phyloP scores from a whole-genome alignment of 2,113 vertebrate species.

The Saiga tatarica region DNA sequence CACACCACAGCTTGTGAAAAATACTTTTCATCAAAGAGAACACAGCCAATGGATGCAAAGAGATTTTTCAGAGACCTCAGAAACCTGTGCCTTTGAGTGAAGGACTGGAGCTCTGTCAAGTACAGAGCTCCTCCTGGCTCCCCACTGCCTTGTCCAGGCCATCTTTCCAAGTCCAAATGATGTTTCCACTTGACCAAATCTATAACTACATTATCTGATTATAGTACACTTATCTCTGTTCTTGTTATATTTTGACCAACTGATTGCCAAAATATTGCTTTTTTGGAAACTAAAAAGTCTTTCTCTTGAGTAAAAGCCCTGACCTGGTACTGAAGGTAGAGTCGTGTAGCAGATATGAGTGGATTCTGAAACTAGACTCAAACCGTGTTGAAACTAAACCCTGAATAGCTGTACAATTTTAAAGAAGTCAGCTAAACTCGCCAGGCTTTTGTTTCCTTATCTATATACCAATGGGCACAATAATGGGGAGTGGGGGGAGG shows the following conservation, averaged over 20 bases:
- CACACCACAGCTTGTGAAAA: background rate
- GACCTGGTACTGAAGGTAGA: background rate
- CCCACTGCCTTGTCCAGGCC: background rate
- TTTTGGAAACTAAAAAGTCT: background rate
- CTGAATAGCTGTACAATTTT: background rate
- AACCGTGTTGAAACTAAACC: background rate
- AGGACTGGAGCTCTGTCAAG: background rate
- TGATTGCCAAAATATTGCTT: background rate
- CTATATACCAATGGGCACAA: background rate
- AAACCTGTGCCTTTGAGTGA: slow-evolving; percentile 6
- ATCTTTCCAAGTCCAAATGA: background rate
- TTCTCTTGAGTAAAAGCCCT: slow-evolving; percentile 4
- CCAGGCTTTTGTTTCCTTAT: background rate
- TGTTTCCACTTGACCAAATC: background rate
- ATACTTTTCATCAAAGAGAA: background rate
- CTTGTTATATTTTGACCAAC: slow-evolving; percentile 21
- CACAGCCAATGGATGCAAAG: background rate
- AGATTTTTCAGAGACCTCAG: background rate
- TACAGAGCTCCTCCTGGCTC: background rate
- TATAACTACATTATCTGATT: background rate
- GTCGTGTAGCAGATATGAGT: background rate
- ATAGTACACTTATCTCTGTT: background rate
- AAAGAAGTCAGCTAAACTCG: background rate
- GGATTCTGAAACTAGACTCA: slow-evolving; percentile 11
- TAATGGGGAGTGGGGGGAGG: background rate